These are phyloP conservation scores for Pelosia muscerda DNA, from an alignment of 2,888 invertebrate species.

Conservation along the genomic window DNA sequence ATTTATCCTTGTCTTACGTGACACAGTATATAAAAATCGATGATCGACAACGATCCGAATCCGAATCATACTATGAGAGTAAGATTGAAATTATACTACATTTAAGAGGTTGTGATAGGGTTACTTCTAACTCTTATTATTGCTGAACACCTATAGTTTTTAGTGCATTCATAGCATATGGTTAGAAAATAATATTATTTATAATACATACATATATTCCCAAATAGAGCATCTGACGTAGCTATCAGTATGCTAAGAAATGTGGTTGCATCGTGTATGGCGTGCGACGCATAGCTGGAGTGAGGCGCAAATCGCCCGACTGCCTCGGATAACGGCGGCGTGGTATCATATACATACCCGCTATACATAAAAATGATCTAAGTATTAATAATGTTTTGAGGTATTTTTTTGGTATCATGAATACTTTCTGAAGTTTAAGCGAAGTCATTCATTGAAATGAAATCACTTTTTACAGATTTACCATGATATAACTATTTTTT, in stretches of 20 bases:
- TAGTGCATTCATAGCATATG: background rate
- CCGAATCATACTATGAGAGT: no score
- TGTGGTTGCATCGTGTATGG: slow-evolving; percentile 64
- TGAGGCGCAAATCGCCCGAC: slow-evolving; percentile 67
- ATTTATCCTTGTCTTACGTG: no score
- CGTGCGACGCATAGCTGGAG: slow-evolving; percentile 62
- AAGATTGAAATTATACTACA: no score
- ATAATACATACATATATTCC: background rate
- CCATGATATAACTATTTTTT: no score
- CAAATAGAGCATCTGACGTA: slow-evolving; percentile 50
- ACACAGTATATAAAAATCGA: no score
- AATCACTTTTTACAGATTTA: no score
- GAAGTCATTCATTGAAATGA: no score
- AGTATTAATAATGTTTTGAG: background rate
- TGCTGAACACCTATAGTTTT: background rate
- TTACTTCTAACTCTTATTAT: no score
- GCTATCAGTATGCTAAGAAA: slow-evolving; percentile 54
- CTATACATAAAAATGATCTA: background rate
- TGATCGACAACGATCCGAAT: no score
- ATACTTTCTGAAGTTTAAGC: no score
- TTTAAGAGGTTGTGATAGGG: no score
- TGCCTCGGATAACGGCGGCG: slow-evolving; percentile 62
- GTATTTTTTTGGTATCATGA: no score
- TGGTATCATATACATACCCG: slow-evolving; percentile 24
- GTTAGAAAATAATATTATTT: background rate